Evolutionary conservation across 2,797 vertebrate species (phyloP), one percentile per base, ranked within the genome.

Genomic region (Acipenser oxyrinchus): DNA sequence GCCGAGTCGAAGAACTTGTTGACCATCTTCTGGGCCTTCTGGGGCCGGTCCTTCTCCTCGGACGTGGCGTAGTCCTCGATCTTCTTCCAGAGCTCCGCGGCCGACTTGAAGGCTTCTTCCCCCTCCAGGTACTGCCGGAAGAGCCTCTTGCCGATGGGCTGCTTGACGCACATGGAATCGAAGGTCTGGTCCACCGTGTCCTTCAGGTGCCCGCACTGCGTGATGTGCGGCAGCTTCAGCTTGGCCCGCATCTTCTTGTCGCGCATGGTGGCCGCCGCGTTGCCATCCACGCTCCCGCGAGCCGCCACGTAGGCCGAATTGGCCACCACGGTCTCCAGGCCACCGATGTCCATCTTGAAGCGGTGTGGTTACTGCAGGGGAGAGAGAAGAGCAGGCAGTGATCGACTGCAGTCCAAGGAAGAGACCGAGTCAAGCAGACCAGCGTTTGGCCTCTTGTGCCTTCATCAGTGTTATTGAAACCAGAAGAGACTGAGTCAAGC

Each of bases 251-350:
- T 85, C 78, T 88, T 91, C 76, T 89, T 89, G 77, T 90, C 89
- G 1, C 86, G 85, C 83, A 87, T 78, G 52, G 79, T 13, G 1
- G 81, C 74, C 0, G 83, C 84, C 1, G 82, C 72, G 0, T 66
- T 11, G 6, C 79, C 82, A 0, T 90, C 87, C 57, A 81, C 6
- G 10, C 84, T 87, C 63, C 84, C 82, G 0, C 88, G 79, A 49
- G 89, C 87, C 1, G 87, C 88, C 63, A 91, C 85, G 0, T 90
- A 90, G 68, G 87, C 89, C 1, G 86, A 89, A 76, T 91, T 91
- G n/a, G 89, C 88, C 84, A 91, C 87, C 72, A 88, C 85, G 0
- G 85, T 90, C 75, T 90, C 87, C 82, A 90, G 75, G 67, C 85
- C 86, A 8, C 89, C 86, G 6, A 90, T 81, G 69, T 91, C 89